Percentiles rank a stretch among this genome's conserved stretches.
Conservation (phyloP, 2,888 invertebrate genomes). For the Cryptus viduatorius region DNA sequence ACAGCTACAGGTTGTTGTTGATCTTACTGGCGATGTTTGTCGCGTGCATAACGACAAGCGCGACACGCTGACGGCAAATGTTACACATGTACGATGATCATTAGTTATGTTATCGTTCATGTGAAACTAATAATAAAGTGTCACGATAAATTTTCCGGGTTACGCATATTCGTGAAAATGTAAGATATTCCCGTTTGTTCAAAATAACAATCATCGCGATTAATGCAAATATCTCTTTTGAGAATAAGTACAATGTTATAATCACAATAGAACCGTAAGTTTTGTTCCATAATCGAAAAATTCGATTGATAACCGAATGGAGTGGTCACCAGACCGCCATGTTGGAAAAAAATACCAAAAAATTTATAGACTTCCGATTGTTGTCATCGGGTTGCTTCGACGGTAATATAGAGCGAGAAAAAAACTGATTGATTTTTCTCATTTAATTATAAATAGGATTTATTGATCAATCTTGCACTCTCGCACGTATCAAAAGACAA, state of each 20-base stretch:
- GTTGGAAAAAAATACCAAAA: too few relatives aligned
- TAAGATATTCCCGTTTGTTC: background rate
- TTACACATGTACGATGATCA: slow-evolving; percentile 52
- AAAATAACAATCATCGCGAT: background rate
- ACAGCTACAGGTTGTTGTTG: slow-evolving; percentile 35
- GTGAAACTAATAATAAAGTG: slow-evolving; percentile 35
- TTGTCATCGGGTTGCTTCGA: background rate
- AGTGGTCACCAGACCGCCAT: too few relatives aligned
- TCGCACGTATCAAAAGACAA: slow-evolving; percentile 76
- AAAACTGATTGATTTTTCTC: slow-evolving; percentile 9
- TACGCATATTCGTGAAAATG: background rate
- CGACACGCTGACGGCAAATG: slow-evolving; percentile 52
- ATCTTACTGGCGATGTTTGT: slow-evolving; percentile 47
- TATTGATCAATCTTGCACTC: slow-evolving; percentile 72
- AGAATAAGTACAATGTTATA: background rate
- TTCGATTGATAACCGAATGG: background rate
- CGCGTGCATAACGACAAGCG: slow-evolving; percentile 43
- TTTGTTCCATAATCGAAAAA: background rate
- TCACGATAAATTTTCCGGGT: slow-evolving; percentile 26
- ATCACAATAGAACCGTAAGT: background rate
- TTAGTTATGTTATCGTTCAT: slow-evolving; percentile 53
- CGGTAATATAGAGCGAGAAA: background rate
- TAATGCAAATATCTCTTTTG: background rate
- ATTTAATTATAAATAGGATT: slow-evolving; percentile 65
- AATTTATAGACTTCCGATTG: too few relatives aligned